Evolutionary conservation across 2,113 vertebrate genomes (phyloP), one percentile per base, ranked within the genome.

Genomic region (Tenrec ecaudatus): DNA sequence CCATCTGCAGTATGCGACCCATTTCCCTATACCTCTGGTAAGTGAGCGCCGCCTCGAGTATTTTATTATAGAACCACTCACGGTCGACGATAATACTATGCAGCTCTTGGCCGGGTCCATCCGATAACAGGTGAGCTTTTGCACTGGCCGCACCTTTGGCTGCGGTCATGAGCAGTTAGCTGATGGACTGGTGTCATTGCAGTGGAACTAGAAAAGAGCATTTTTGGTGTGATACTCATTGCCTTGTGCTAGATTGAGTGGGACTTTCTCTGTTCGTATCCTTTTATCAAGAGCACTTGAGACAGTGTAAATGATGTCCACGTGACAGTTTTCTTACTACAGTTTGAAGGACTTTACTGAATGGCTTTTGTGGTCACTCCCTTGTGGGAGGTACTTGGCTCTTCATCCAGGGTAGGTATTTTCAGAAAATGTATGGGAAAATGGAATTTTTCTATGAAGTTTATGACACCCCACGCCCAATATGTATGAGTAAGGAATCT

Each of bases 21-120:
- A 98, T 68, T 98, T 98, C 53, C 98, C 98, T 19, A 97, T 98
- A 20, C 98, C 98, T 79, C 97, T 97, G 98, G 98, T 98, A 97
- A 98, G 98, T 95, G 53, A 15, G 16, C 57, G 47, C 22, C 15
- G 43, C 25, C 27, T 2, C 47, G 79, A 31, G 84, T 29, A 20
- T n/a, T 66, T 69, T 79, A 19, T 62, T 82, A 7, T 14, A n/a
- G 60, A 19, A 40, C 57, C 23, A 2, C 53, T 80, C 15, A 25
- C 36, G 1, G 0, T 22, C 0, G 58, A 33, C 17, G 17, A 2
- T 43, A 23, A 5, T 38, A n/a, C 60, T 27, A 6, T 29, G 60
- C 68, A 57, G 0, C 76, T n/a, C 1, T 15, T n/a, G 15, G 16
- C n/a, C 29, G 22, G 2, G 16, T 43, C 33, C 31, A 1, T 36